Evolutionary conservation across 1,140 invertebrate genomes (phyloP).

Genomic region (Geopemphigus sp.): DNA sequence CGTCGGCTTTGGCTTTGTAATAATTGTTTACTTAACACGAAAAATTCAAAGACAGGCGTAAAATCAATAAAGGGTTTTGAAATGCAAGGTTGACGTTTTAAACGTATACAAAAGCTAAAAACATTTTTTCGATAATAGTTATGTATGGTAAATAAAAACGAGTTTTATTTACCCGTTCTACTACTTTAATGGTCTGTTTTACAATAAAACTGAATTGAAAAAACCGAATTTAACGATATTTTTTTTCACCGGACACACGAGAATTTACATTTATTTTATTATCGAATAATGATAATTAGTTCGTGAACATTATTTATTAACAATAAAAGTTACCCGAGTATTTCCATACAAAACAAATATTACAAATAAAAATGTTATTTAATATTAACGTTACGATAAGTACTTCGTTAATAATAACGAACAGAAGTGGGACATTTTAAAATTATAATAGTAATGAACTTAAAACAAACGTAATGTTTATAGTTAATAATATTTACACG

Average conservation of each 20-base stretch:
- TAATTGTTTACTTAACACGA: slow-evolving; percentile 1
- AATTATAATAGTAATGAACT: no score
- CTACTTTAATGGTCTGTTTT: not conserved
- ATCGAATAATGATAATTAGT: slow-evolving; percentile 7
- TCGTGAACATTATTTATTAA: not conserved
- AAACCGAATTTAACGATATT: not conserved
- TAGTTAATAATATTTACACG: no score
- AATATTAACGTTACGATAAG: no score
- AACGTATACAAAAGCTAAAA: not conserved
- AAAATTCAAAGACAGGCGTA: not conserved
- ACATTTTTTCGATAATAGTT: slow-evolving; percentile 5
- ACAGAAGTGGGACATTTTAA: not conserved
- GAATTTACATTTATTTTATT: not conserved
- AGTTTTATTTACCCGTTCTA: not conserved
- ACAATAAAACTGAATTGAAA: slow-evolving; percentile 11
- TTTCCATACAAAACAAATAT: no score
- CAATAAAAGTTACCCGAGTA: no score
- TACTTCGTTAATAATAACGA: not conserved
- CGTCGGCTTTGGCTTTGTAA: not conserved
- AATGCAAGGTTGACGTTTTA: slow-evolving; percentile 3
- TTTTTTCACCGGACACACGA: not conserved
- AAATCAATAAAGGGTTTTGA: slow-evolving; percentile 13
- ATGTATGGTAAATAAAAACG: slow-evolving; percentile 11
- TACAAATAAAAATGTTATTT: no score
- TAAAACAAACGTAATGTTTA: no score